Evolutionary conservation across 2,113 vertebrate genomes (phyloP).

Genomic region (Climacteris rufus): DNA sequence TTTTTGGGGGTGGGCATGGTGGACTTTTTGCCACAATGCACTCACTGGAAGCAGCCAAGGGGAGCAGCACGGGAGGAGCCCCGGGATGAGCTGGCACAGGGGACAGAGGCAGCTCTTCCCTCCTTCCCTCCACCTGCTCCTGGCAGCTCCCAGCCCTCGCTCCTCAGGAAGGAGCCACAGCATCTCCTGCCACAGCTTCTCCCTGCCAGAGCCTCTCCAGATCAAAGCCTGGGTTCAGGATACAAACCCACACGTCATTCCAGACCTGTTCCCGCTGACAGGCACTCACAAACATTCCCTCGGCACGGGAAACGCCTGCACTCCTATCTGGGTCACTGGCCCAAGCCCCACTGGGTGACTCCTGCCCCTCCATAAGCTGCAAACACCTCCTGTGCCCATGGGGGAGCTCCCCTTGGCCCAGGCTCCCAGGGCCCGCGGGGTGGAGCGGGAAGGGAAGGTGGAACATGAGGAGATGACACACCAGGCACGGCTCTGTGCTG

Average conservation of each 20-base stretch:
- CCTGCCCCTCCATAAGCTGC: not conserved
- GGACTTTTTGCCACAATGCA: not conserved
- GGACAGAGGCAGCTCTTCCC: not conserved
- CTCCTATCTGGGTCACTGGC: not conserved
- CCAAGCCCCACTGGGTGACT: not conserved
- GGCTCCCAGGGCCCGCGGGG: not conserved
- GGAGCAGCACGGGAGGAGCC: not conserved
- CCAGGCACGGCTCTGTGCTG: not conserved
- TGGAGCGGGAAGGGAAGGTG: not conserved
- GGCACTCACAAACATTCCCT: not conserved
- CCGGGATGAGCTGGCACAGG: fast-evolving
- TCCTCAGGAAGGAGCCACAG: not conserved
- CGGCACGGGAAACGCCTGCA: not conserved
- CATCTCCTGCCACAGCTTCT: not conserved
- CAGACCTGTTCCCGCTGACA: not conserved
- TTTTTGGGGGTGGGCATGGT: not conserved
- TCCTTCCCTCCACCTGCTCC: not conserved
- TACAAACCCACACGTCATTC: not conserved
- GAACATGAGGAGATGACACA: not conserved
- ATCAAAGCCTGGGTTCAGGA: not conserved
- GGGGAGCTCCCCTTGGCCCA: not conserved
- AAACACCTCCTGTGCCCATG: not conserved
- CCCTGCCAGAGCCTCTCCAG: not conserved
- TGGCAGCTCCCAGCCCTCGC: not conserved
- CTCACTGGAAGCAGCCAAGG: not conserved